Evolutionary conservation across 2,113 vertebrate genomes (phyloP).

Genomic region (Megaceryle torquata): DNA sequence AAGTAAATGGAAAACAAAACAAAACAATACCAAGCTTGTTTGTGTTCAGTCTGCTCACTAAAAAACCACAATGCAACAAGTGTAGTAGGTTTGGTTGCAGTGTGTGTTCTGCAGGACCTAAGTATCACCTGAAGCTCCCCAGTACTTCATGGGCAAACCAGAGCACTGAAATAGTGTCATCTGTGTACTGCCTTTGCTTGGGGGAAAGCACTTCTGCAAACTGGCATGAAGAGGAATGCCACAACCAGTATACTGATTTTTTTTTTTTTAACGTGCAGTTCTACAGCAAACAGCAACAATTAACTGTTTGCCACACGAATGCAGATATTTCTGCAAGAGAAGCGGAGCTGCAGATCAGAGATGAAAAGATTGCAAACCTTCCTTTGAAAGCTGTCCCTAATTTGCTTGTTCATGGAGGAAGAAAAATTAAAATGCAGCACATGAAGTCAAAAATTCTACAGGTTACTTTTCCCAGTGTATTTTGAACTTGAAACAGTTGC

Average conservation of each 20-base stretch:
- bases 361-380: background rate
- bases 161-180: background rate
- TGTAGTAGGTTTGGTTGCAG: background rate
- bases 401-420: background rate
- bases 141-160: background rate
- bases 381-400: background rate
- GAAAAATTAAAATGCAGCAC: background rate
- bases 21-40: background rate
- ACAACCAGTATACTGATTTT: background rate
- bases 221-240: background rate
- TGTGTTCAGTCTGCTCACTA: background rate
- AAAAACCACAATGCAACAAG: background rate
- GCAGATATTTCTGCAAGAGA: background rate
- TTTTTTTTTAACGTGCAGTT: background rate
- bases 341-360: background rate
- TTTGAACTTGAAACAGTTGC: background rate
- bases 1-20: background rate
- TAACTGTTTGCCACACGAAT: background rate
- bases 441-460: background rate
- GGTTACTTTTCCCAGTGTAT: background rate
- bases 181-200: background rate
- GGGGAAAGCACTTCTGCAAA: background rate
- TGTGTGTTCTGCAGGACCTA: background rate
- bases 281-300: background rate
- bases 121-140: background rate